These are phyloP conservation scores for Diarsia dahlii DNA, from an alignment of 2,888 invertebrate genomes.

Conservation along the genomic window DNA sequence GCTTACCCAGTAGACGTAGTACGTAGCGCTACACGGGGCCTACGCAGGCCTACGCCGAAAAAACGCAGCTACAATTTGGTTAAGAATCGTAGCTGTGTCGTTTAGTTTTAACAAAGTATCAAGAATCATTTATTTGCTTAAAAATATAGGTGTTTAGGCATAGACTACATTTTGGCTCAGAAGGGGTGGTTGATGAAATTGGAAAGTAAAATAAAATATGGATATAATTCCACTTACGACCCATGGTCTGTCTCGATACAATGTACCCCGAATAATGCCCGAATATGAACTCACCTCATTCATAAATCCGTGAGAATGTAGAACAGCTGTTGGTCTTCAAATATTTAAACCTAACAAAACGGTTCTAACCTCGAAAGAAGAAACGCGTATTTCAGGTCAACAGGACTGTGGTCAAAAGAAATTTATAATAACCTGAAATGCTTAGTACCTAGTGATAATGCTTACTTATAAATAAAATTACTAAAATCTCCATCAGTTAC, in stretches of 20 bases:
- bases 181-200: background rate
- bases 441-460: no score
- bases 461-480: no score
- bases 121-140: no score
- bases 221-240: background rate
- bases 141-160: no score
- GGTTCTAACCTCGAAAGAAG: background rate
- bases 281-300: constrained; percentile 14
- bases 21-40: background rate
- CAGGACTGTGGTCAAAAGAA: background rate
- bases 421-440: background rate
- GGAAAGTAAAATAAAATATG: background rate
- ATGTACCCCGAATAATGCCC: background rate
- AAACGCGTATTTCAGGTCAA: background rate
- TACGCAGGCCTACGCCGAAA: background rate
- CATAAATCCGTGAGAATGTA: constrained; percentile 21
- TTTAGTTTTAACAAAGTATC: background rate
- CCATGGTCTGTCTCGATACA: background rate
- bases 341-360: constrained; percentile 19
- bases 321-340: constrained; percentile 41
- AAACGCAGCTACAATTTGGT: background rate
- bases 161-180: no score
- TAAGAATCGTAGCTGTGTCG: background rate
- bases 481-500: no score
- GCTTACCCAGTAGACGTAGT: no score